Evolutionary conservation across 2,797 vertebrate genomes (phyloP).

Genomic region (Sebastes diaconus): DNA sequence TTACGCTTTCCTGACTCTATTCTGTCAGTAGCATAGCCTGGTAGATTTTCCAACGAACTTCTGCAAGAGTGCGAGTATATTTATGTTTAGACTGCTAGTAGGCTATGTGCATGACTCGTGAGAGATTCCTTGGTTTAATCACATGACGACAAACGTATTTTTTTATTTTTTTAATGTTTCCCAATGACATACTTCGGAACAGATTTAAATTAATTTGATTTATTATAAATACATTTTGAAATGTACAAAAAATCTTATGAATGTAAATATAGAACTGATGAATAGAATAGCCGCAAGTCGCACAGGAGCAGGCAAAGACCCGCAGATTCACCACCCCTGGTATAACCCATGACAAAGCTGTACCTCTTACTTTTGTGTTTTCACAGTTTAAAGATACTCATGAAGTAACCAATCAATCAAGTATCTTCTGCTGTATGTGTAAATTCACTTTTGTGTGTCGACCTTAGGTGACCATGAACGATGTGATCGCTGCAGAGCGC

Average conservation of each 20-base stretch:
- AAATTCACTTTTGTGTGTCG: constrained; percentile 9
- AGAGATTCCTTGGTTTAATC: not conserved
- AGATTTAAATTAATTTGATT: too few species aligned
- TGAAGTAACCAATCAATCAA: not conserved
- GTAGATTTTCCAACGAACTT: not conserved
- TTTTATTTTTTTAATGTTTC: too few species aligned
- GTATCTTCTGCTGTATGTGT: not conserved
- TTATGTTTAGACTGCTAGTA: not conserved
- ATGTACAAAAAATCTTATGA: not conserved
- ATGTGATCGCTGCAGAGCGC: constrained; percentile 90
- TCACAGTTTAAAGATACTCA: not conserved
- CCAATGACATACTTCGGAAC: too few species aligned
- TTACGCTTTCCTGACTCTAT: not conserved
- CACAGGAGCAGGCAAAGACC: not conserved
- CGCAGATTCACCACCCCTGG: not conserved
- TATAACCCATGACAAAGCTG: not conserved
- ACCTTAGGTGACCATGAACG: constrained; percentile 90
- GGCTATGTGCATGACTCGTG: not conserved
- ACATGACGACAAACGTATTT: not conserved
- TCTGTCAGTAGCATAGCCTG: not conserved
- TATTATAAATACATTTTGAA: too few species aligned
- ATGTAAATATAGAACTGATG: not conserved
- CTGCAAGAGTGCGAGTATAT: not conserved
- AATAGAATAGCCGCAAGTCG: not conserved
- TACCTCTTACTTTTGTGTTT: not conserved